These are phyloP conservation scores for Stercorarius parasiticus DNA, from an alignment of 2,113 vertebrate genomes.

Conservation along the genomic window DNA sequence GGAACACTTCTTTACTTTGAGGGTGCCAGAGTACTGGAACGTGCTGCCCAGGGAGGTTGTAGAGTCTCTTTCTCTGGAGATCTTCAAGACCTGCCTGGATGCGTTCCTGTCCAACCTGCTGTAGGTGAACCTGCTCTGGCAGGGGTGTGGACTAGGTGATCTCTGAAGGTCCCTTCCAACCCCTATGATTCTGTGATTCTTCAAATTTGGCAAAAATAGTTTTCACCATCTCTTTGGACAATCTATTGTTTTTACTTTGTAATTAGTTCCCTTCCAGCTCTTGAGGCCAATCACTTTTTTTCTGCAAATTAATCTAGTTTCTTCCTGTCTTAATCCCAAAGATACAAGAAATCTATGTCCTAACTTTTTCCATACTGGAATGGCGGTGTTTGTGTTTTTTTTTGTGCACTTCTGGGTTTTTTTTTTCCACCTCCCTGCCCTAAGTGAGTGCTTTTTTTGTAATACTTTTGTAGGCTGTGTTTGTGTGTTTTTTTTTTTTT, in stretches of 20 bases:
- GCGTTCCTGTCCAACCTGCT: too few relatives aligned
- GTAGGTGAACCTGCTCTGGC: too few relatives aligned
- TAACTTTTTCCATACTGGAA: neutral
- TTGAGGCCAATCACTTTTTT: neutral
- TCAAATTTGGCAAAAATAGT: neutral
- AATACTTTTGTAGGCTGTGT: neutral
- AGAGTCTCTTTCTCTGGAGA: too few relatives aligned
- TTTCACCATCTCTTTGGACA: neutral
- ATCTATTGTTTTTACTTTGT: neutral
- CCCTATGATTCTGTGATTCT: neutral
- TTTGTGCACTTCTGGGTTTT: neutral
- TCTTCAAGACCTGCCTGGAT: too few relatives aligned
- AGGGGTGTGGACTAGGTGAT: too few relatives aligned
- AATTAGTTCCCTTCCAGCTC: neutral
- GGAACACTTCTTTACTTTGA: too few relatives aligned
- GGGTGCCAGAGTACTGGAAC: too few relatives aligned
- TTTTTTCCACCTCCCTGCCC: neutral
- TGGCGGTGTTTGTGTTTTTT: neutral
- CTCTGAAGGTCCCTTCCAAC: too few relatives aligned
- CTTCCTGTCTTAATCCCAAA: neutral
- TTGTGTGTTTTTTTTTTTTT: too few relatives aligned
- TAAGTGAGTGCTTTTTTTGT: neutral
- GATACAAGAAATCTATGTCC: neutral
- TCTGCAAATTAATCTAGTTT: neutral
- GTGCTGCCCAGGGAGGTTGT: too few relatives aligned